These are phyloP conservation scores for Mycalesis mineus DNA, from an alignment of 2,888 invertebrate species.

Conservation along the genomic window DNA sequence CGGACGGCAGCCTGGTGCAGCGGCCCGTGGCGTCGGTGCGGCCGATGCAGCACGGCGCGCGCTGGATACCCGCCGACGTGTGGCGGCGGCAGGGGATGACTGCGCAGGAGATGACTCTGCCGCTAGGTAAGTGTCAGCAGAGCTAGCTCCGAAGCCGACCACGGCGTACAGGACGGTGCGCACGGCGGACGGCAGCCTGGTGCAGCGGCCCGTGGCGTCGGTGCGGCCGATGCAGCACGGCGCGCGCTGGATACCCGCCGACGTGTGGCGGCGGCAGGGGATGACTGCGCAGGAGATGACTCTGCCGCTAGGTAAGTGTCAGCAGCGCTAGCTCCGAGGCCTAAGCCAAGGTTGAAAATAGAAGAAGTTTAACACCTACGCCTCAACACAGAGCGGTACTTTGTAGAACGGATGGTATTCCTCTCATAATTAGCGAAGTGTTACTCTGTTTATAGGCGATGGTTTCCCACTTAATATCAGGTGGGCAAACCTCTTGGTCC, in stretches of 20 bases:
- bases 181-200: conserved; percentile 81
- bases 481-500: no score
- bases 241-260: conserved; percentile 90
- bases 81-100: conserved; percentile 97
- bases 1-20: conserved; percentile 81
- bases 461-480: no score
- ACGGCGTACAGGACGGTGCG: conserved; percentile 83
- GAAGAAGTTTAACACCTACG: no score
- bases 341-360: no score
- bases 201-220: conserved; percentile 83
- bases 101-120: conserved; percentile 95
- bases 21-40: conserved; percentile 84
- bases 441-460: no score
- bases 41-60: conserved; percentile 87
- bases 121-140: conserved; percentile 78
- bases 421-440: no score
- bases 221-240: conserved; percentile 90
- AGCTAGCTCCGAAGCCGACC: no score
- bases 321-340: no score
- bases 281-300: conserved; percentile 98
- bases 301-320: conserved; percentile 82
- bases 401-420: no score
- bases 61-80: conserved; percentile 93
- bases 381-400: no score
- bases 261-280: conserved; percentile 94